Base-by-base conservation (phyloP, 2,797 vertebrate species). In the Mormyrops boulengeri region DNA sequence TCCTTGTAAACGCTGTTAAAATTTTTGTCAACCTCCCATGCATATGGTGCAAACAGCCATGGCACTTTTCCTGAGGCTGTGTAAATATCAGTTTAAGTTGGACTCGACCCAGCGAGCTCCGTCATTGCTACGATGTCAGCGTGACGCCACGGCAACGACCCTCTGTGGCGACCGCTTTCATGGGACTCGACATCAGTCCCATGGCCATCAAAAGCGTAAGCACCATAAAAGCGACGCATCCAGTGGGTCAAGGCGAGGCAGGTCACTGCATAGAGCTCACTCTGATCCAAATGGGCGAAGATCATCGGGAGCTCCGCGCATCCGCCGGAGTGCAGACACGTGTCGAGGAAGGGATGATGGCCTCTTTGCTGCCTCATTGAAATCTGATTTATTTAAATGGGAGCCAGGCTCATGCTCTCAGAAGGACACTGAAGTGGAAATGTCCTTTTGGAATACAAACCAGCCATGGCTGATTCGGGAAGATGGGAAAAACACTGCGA, bases 261-360 rank as follows among this genome's bases (percentile, higher is more conserved):
- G 90, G 89, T 88, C 90, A 89, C 90, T 89, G 91, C 89, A 49
- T 90, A 88, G 89, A 86, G 85, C 26, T 82, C 52, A 30, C 34
- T 62, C 52, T 38, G 91, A 92, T 93, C 89, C 92, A 89, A 91
- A 94, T 90, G 88, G 86, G 89, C 49, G 53, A 62, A 86, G n/a
- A 87, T 88, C 89, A 89, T 53, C 62, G 1, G 60, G 90, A 92
- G 88, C 80, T 47, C 4, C 30, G 26, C 49, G 17, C 73, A 30
- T 90, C 91, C 87, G 55, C 69, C 55, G n/a, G 4, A 22, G 52
- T 41, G 88, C 88, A 55, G 77, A 87, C 87, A 49, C 44, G 12
- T 62, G 77, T 47, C 66, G 89, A 17, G 47, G 49, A 57, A 89
- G 62, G 89, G 88, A 89, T 89, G 88, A 88, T 88, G 60, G 47